These are phyloP conservation scores for Mesocentrotus franciscanus DNA, from an alignment of 53 echinoderm and acorn worm genomes.

Conservation along the genomic window DNA sequence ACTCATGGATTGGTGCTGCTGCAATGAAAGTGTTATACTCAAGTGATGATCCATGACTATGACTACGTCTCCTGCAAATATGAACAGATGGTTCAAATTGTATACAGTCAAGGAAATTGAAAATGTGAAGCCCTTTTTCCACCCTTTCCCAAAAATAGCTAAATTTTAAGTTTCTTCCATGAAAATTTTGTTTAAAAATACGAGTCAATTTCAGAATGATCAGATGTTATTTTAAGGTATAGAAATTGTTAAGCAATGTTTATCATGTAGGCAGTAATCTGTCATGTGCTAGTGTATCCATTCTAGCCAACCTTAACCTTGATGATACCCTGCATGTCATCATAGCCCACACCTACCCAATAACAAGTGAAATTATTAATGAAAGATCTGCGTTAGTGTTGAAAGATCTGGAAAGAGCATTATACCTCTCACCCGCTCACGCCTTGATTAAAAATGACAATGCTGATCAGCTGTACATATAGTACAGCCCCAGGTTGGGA, in stretches of 20 bases:
- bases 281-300: background rate
- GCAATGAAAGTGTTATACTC: background rate
- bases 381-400: slow-evolving; percentile 35
- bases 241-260: background rate
- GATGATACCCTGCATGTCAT: background rate
- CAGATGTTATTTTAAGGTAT: background rate
- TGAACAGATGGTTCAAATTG: too few species aligned
- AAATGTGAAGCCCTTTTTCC: background rate
- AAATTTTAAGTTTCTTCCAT: background rate
- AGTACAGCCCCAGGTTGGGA: background rate
- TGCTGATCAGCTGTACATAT: background rate
- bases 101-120: background rate
- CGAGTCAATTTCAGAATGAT: background rate
- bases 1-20: too few species aligned
- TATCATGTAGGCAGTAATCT: background rate
- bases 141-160: background rate
- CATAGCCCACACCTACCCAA: slow-evolving; percentile 1
- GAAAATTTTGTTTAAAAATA: background rate
- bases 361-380: slow-evolving; percentile 56
- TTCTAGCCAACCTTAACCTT: background rate
- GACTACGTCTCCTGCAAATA: too few species aligned
- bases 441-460: slow-evolving; percentile 64
- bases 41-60: too few species aligned
- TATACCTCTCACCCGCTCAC: background rate
- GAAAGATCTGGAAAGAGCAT: slow-evolving; percentile 29